These are phyloP conservation scores for Menidia beryllina DNA, from an alignment of 2,113 vertebrate genomes.

Conservation along the genomic window DNA sequence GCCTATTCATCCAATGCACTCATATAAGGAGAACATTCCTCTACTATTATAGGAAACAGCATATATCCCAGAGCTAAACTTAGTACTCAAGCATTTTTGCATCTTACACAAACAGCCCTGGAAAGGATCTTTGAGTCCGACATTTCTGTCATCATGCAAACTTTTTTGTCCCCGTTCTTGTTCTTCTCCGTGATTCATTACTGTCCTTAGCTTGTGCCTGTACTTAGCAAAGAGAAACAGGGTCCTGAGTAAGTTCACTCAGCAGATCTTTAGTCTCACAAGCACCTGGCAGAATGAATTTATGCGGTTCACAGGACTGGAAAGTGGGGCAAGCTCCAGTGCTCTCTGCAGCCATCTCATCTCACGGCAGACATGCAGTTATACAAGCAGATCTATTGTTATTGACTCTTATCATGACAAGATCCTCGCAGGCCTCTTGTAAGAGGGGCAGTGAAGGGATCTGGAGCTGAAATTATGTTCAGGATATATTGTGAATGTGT, in stretches of 20 bases:
- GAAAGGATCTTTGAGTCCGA: neutral
- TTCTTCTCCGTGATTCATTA: neutral
- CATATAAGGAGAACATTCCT: neutral
- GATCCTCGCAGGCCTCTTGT: slow-evolving; percentile 13
- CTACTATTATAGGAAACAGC: neutral
- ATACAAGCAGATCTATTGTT: slow-evolving; percentile 61
- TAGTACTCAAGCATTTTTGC: neutral
- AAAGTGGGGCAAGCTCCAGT: slow-evolving; percentile 62
- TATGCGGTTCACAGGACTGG: slow-evolving; percentile 48
- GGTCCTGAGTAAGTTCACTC: neutral
- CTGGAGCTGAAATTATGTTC: slow-evolving; percentile 18
- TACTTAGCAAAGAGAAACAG: neutral
- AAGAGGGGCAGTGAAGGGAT: slow-evolving; percentile 29
- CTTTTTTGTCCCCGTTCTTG: too few species aligned
- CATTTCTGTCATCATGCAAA: neutral
- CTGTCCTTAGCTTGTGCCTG: neutral
- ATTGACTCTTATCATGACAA: slow-evolving; percentile 27
- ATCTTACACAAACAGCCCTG: neutral
- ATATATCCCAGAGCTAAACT: too few species aligned
- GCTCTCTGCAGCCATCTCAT: slow-evolving; percentile 34
- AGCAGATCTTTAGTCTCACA: slow-evolving; percentile 19
- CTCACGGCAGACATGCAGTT: slow-evolving; percentile 33
- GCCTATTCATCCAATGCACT: too few species aligned
- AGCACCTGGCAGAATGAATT: slow-evolving; percentile 50
- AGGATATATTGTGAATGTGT: neutral